Conservation (phyloP, 2,888 invertebrate genomes). For the Dicycla oo region DNA sequence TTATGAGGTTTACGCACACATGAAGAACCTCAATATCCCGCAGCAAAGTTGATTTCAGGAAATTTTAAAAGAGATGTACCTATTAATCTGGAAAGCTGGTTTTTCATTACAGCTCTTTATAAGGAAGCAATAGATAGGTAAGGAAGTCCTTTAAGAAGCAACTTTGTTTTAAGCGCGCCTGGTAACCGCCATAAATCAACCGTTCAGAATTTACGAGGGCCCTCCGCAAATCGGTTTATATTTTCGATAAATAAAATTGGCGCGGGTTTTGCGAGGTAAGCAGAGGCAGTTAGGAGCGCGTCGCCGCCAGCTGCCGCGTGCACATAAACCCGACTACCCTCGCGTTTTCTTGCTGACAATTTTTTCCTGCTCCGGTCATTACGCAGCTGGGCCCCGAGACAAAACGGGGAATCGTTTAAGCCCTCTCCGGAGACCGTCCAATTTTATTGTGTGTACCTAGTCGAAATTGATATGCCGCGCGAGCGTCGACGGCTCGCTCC, state of each 20-base stretch:
- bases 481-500: conserved; percentile 78
- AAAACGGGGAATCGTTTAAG: conserved; percentile 91
- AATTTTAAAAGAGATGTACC: conserved; percentile 33
- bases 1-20: not conserved
- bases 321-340: conserved; percentile 90
- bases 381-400: conserved; percentile 90
- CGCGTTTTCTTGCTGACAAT: conserved; percentile 91
- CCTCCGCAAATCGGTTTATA: conserved; percentile 90
- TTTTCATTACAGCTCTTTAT: conserved; percentile 64
- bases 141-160: conserved; percentile 84
- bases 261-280: conserved; percentile 90
- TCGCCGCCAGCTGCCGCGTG: conserved; percentile 86
- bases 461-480: conserved; percentile 89
- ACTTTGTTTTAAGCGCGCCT: conserved; percentile 87
- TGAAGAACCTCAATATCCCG: conserved; percentile 13
- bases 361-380: conserved; percentile 90
- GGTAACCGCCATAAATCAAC: conserved; percentile 89
- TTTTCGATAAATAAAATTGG: conserved; percentile 91
- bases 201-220: conserved; percentile 88
- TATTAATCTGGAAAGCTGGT: conserved; percentile 39
- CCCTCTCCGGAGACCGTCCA: conserved; percentile 90
- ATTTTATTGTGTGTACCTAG: conserved; percentile 90
- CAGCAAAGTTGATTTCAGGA: conserved; percentile 21
- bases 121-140: conserved; percentile 73
- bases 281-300: conserved; percentile 89